Conservation (phyloP, 2,888 invertebrate genomes). For the Nyleta sp. region DNA sequence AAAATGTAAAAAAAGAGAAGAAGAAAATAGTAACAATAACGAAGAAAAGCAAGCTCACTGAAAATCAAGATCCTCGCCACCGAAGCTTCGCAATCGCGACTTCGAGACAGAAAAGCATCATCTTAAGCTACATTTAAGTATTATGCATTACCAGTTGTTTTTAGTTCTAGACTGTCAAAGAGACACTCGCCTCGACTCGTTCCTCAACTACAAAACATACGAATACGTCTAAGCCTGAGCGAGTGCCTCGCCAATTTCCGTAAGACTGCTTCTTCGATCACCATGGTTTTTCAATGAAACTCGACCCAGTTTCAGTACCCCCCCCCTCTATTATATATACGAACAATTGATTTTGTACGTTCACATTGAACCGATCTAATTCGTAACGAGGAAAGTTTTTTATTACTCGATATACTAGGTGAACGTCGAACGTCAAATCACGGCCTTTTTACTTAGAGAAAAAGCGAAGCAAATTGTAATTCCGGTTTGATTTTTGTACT, state of each 20-base stretch:
- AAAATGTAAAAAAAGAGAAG: conserved; percentile 19
- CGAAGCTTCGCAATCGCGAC: neutral
- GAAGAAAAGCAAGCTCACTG: neutral
- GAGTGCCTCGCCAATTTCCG: conserved; percentile 38
- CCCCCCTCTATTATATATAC: neutral
- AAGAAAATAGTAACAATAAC: too few species aligned
- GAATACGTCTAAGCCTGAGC: neutral
- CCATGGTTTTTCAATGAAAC: conserved; percentile 9
- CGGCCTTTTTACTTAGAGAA: conserved; percentile 32
- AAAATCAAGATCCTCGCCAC: neutral
- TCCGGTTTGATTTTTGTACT: neutral
- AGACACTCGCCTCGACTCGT: conserved; percentile 67
- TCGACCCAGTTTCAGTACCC: neutral
- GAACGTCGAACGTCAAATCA: conserved; percentile 3
- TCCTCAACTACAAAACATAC: conserved; percentile 15
- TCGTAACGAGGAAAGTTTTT: too few species aligned
- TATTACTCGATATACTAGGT: neutral
- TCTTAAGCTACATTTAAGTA: conserved; percentile 63
- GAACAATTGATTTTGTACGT: conserved; percentile 39
- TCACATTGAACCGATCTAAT: neutral
- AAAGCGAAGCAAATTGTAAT: neutral
- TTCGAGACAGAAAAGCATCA: conserved; percentile 20
- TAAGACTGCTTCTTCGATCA: conserved; percentile 34
- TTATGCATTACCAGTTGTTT: conserved; percentile 61
- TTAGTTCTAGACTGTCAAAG: conserved; percentile 71